These are phyloP conservation scores for Etia nguti DNA, from an alignment of 2,113 vertebrate genomes.

Conservation along the genomic window DNA sequence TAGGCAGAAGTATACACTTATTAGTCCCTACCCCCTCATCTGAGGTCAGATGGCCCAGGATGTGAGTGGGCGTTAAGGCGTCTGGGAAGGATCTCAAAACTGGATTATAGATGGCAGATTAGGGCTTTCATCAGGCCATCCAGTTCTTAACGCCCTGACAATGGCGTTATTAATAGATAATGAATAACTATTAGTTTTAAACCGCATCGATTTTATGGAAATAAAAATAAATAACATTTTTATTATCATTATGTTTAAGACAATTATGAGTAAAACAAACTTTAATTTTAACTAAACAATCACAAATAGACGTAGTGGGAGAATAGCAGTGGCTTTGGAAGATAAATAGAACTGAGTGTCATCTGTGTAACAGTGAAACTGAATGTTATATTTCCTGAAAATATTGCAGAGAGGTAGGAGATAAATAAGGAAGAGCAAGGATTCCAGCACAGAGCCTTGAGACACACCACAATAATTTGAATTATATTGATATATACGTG, in stretches of 20 bases:
- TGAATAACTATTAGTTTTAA: background rate
- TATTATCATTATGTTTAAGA: background rate
- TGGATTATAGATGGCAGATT: background rate
- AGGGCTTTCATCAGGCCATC: background rate
- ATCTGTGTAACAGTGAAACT: background rate
- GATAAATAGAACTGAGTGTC: background rate
- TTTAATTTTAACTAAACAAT: background rate
- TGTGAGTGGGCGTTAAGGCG: background rate
- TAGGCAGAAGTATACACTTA: too few species aligned
- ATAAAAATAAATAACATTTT: background rate
- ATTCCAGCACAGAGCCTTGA: background rate
- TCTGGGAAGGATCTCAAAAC: too few species aligned
- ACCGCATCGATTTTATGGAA: fast-evolving
- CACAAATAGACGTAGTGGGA: background rate
- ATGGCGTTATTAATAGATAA: background rate
- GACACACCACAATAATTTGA: background rate
- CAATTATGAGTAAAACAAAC: background rate
- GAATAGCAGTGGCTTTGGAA: background rate
- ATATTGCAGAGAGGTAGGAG: background rate
- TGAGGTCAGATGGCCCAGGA: background rate
- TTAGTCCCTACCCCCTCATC: too few species aligned
- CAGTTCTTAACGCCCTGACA: too few species aligned
- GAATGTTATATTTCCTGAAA: background rate
- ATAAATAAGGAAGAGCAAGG: background rate
- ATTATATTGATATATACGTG: background rate